Conservation (phyloP, 2,797 vertebrate species). For the Staurois parvus region DNA sequence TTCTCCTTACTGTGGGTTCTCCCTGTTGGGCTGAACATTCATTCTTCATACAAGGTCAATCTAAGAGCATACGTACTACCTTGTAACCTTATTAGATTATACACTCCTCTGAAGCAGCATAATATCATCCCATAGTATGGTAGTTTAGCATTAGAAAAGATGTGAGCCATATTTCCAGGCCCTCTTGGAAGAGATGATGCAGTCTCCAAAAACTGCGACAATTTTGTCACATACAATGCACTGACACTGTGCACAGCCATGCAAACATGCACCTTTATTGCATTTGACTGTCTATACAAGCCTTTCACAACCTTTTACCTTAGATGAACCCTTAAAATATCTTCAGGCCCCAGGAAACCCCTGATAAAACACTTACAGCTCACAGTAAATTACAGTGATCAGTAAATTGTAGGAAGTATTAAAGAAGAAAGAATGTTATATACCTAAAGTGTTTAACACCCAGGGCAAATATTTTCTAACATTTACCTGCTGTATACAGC, state of each 20-base stretch:
- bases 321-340: no score
- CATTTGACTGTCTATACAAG: neutral
- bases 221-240: neutral
- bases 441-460: no score
- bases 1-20: neutral
- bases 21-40: neutral
- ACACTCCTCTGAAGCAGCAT: neutral
- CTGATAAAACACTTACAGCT: no score
- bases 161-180: no score
- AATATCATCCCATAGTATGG: neutral
- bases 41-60: constrained; percentile 28
- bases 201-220: neutral
- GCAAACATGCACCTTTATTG: neutral
- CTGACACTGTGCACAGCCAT: neutral
- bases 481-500: no score
- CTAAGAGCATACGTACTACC: constrained; percentile 25
- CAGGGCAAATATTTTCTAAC: no score
- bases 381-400: no score
- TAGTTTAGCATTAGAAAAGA: neutral
- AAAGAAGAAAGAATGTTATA: no score
- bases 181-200: neutral
- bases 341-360: no score
- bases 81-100: neutral
- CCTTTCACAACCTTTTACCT: no score
- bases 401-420: no score